Evolutionary conservation across 2,113 vertebrate genomes (phyloP).

Genomic region (Coregonus clupeaformis): DNA sequence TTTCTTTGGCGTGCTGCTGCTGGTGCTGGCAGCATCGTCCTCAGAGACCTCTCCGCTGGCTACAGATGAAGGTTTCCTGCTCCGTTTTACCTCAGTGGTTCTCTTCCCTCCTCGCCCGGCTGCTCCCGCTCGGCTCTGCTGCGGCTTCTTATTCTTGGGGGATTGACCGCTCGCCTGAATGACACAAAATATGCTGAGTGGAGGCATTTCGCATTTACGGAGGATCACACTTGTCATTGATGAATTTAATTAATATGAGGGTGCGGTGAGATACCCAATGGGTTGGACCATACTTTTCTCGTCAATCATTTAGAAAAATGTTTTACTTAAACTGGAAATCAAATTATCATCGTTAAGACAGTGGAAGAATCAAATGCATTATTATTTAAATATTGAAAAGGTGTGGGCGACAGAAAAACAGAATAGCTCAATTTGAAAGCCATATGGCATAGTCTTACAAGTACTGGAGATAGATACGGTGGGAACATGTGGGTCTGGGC

Average conservation of each 20-base stretch:
- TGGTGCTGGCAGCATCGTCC: slow-evolving; percentile 79
- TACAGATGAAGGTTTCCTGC: slow-evolving; percentile 71
- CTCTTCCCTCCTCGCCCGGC: slow-evolving; percentile 73
- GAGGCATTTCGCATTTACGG: neutral
- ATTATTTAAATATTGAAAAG: neutral
- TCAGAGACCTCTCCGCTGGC: slow-evolving; percentile 78
- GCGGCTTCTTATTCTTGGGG: slow-evolving; percentile 80
- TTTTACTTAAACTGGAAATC: no score
- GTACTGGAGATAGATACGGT: no score
- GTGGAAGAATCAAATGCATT: no score
- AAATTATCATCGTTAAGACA: no score
- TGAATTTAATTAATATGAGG: neutral
- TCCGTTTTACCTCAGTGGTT: slow-evolving; percentile 75
- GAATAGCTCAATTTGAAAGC: no score
- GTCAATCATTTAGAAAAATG: no score
- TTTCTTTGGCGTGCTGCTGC: slow-evolving; percentile 75
- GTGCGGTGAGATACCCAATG: no score
- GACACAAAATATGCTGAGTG: slow-evolving; percentile 52
- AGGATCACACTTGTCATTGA: neutral
- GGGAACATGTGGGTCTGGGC: no score
- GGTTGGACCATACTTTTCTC: no score
- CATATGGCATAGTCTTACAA: no score
- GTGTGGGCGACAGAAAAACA: neutral
- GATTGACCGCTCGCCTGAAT: slow-evolving; percentile 82
- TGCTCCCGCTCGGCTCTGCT: slow-evolving; percentile 71